Conservation (phyloP, 53 echinoderm and acorn worm species). For the Arbacia lixula region DNA sequence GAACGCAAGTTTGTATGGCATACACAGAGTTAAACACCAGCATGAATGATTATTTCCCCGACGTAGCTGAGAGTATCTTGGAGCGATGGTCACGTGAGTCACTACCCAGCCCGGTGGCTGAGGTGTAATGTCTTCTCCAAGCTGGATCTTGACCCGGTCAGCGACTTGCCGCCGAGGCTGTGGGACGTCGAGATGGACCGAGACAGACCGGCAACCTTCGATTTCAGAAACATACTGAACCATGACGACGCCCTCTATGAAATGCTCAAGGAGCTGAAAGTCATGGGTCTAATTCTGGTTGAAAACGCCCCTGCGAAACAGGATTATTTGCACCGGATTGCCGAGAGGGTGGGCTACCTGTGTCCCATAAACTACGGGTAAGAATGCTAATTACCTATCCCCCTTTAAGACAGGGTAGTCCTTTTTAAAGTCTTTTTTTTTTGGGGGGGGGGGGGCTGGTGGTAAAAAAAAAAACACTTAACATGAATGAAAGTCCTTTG, state of each 20-base stretch:
- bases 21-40: too few species aligned
- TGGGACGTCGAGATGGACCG: conserved; percentile 32
- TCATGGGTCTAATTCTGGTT: not conserved
- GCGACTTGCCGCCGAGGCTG: conserved; percentile 9
- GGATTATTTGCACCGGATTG: conserved; percentile 22
- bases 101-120: conserved; percentile 35
- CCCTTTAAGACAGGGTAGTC: too few species aligned
- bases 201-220: not conserved
- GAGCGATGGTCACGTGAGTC: conserved; percentile 28
- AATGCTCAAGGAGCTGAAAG: conserved; percentile 22
- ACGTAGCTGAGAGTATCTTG: not conserved
- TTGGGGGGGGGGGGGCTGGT: too few species aligned
- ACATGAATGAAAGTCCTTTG: too few species aligned
- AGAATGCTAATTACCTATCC: too few species aligned
- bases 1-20: too few species aligned
- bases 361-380: conserved; percentile 32
- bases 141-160: conserved; percentile 14
- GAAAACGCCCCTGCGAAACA: not conserved
- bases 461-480: too few species aligned
- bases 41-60: too few species aligned
- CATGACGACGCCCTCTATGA: conserved; percentile 33
- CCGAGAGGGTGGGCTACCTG: conserved; percentile 26
- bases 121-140: conserved; percentile 25
- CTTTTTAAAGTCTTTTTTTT: too few species aligned
- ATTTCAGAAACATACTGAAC: conserved; percentile 46